Conservation (phyloP, 2,888 invertebrate genomes). For the Anoncus sp. region DNA sequence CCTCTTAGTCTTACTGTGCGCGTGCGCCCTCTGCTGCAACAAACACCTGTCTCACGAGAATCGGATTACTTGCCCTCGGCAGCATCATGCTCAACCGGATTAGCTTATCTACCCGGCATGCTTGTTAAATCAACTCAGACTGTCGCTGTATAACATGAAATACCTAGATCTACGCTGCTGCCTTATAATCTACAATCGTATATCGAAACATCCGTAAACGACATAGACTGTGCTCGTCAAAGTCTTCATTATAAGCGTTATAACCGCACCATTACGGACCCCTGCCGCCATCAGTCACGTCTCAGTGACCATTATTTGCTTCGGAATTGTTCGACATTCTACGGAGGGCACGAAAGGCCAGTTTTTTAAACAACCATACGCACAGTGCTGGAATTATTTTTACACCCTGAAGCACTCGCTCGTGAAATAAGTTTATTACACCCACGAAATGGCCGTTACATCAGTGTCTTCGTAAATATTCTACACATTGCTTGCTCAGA, state of each 20-base stretch:
- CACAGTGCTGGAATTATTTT: too few relatives aligned
- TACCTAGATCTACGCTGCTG: too few relatives aligned
- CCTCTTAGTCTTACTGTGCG: conserved; percentile 16
- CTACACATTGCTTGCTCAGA: not conserved
- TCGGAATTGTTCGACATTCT: not conserved
- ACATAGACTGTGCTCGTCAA: not conserved
- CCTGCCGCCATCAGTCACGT: conserved; percentile 9
- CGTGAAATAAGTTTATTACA: not conserved
- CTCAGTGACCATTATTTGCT: too few relatives aligned
- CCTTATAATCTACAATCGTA: not conserved
- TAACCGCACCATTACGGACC: not conserved
- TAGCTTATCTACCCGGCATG: conserved; percentile 35
- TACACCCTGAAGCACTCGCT: not conserved
- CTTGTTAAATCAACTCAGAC: conserved; percentile 45
- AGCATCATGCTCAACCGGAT: conserved; percentile 38
- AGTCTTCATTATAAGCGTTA: too few relatives aligned
- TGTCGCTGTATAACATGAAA: conserved; percentile 10
- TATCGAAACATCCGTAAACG: not conserved
- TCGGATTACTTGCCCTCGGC: conserved; percentile 40
- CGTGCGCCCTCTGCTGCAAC: conserved; percentile 19
- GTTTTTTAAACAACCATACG: not conserved
- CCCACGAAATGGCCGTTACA: conserved; percentile 25
- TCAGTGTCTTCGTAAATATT: not conserved
- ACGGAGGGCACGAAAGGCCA: not conserved
- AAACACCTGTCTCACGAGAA: conserved; percentile 49